Base-by-base conservation (phyloP, 2,797 vertebrate species). In the Melopsittacus undulatus region DNA sequence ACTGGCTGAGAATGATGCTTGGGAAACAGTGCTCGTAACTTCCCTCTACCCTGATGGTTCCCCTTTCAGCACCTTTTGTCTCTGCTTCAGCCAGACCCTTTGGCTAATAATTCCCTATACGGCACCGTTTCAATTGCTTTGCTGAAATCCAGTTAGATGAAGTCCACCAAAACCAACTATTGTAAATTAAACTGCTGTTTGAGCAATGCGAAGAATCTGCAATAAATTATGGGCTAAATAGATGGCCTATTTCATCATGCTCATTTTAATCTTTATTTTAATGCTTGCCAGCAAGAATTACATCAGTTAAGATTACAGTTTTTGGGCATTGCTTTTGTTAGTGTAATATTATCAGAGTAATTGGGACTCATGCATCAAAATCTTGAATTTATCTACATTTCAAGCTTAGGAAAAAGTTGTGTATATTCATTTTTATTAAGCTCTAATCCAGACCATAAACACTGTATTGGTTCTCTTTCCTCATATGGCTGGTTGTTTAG, bases 101-200 rank as follows among this genome's bases (percentile, higher is more conserved):
- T 86, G 72, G 49, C 80, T 83, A 62, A 73, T 88, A 84, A 70
- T 91, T 77, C 72, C 20, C 45, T 80, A 2, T 30, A 19, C 22
- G 78, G 78, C 84, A 92, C 78, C 27, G 0, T 83, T 89, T 92
- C 43, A 85, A 54, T 87, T 87, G 92, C 68, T 87, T 90, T 91
- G 68, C 81, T 95, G 93, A 95, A 93, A 96, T 89, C 45, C 63
- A 51, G 52, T 87, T 64, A 93, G 42, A 77, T 62, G 68, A 93
- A 48, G 70, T 87, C 57, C 82, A 75, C 64, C 57, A 80, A 80
- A 93, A 40, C 16, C 19, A 54, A 66, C 87, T 89, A 74, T 32
- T 72, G 81, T 57, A 77, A 90, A 90, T 89, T 67, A 88, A 90
- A 70, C 57, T 1, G 2, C 61, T 92, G 52, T 56, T 87, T 74